phyloP scores from a whole-genome alignment of 2,113 vertebrate species.

The Cynopterus brachyotis region DNA sequence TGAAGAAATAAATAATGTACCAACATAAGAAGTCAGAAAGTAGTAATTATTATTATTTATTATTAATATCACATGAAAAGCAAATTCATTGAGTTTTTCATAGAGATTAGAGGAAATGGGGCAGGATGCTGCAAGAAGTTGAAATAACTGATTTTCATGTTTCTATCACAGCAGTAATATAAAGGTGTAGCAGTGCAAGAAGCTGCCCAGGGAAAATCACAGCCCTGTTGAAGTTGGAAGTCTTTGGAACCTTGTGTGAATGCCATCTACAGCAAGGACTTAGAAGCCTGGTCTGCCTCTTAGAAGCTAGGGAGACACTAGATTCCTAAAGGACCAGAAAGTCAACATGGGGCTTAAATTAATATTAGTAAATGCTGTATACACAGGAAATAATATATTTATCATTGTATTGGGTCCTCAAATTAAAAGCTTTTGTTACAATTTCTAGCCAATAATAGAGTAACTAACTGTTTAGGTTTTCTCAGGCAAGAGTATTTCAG shows the following conservation, averaged over 20 bases:
- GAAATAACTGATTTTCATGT: not conserved
- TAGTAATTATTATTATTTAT: not conserved
- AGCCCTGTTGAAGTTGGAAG: not conserved
- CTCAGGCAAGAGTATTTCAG: not conserved
- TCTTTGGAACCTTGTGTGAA: not conserved
- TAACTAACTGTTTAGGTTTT: not conserved
- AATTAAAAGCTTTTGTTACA: not conserved
- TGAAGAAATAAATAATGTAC: not conserved
- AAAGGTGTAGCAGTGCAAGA: not conserved
- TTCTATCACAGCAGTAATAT: not conserved
- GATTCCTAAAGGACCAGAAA: not conserved
- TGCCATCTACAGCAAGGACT: not conserved
- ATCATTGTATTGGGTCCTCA: fast-evolving
- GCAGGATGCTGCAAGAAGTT: not conserved
- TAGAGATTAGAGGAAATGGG: not conserved
- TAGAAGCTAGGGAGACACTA: not conserved
- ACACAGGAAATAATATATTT: not conserved
- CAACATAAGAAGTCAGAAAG: not conserved
- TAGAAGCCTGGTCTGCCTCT: not conserved
- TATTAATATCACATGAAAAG: not conserved
- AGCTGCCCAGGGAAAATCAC: not conserved
- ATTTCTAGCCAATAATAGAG: not conserved
- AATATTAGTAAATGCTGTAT: not conserved
- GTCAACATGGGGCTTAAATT: not conserved
- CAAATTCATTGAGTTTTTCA: not conserved